Evolutionary conservation across 2,113 vertebrate genomes (phyloP), one percentile per base, ranked within the genome.

Genomic region (Aspiorhynchus laticeps): DNA sequence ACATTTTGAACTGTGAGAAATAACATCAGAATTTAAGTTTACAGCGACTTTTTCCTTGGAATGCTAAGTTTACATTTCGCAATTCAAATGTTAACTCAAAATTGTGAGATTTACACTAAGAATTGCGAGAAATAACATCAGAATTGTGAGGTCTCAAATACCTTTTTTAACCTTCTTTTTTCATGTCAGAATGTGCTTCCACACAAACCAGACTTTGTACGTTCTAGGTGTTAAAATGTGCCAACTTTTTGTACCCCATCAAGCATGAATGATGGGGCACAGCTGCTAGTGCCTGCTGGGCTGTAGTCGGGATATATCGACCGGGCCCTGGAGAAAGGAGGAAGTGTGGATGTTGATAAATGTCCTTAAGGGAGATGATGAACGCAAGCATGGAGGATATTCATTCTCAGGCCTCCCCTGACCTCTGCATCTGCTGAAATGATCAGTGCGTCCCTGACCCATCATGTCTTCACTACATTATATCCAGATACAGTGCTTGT

Each of bases 401-500:
- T 65, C 67, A 85, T 73, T 84, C 65, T 74, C 31, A 46, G 36
- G 63, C 63, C 48, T 46, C n/a, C 6, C 10, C n/a, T 61, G 33
- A 74, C 28, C 56, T 85, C 67, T 33, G 59, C 67, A 28, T 83
- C 75, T 69, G 77, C 33, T 78, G 71, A 77, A 82, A 61, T 84
- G 69, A 84, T 65, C 80, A 85, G 85, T 88, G 78, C 91, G 93
- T 95, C 94, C 92, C 90, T 92, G 83, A n/a, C 88, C 67, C 89
- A 83, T 87, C 87, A 9, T 94, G 90, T 93, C 91, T 87, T 93
- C 89, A 89, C 86, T 91, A n/a, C 84, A 77, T 93, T 88, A 85
- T 87, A 91, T 91, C 93, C 92, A 94, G 93, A 93, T 92, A 91
- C 91, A 91, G 92, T 90, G 90, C 89, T 93, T 93, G 91, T 93